Evolutionary conservation across 2,888 invertebrate genomes (phyloP), one percentile per base, ranked within the genome.

Genomic region (Lasioglossum lativentre): DNA sequence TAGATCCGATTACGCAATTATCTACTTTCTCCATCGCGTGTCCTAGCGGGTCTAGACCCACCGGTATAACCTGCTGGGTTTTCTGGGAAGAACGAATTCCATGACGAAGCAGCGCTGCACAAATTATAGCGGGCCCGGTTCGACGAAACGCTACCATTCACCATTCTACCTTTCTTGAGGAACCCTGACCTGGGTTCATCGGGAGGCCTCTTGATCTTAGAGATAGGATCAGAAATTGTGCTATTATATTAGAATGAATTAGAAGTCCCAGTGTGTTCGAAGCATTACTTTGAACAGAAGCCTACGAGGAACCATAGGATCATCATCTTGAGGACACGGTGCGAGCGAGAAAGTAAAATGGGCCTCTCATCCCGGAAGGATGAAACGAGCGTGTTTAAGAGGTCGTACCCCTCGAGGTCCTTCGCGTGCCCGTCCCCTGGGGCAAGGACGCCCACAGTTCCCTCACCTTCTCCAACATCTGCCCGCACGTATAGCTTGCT

Each of bases 361-460:
- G n/a, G 38, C 34, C 38, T 40, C 27, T 14, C 6, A 70, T 40
- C 70, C 70, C 59, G 75, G 72, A 63, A 47, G 75, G 23, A 27
- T 38, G 78, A 38, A 74, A 66, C 74, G 86, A 71, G 88, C 72
- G 70, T 74, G 87, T 78, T 83, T 79, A 78, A 90, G 84, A 92
- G 91, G 91, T 86, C 78, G 82, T 75, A 76, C 88, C 83, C 88
- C 90, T 87, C 85, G 70, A 80, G 90, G 83, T 86, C 81, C 89
- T 81, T 77, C 89, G 85, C 88, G 89, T 90, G 90, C 88, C 89
- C 87, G 91, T 93, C 89, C 88, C 93, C 93, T 84, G 91, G 90
- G 93, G 93, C 93, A 93, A 93, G 93, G 93, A 93, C 93, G 93
- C 91, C 91, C 90, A 90, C 92, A 89, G 93, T 93, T 91, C 92